Base-by-base conservation (phyloP, 2,888 invertebrate genomes). In the Andrena haemorrhoa region DNA sequence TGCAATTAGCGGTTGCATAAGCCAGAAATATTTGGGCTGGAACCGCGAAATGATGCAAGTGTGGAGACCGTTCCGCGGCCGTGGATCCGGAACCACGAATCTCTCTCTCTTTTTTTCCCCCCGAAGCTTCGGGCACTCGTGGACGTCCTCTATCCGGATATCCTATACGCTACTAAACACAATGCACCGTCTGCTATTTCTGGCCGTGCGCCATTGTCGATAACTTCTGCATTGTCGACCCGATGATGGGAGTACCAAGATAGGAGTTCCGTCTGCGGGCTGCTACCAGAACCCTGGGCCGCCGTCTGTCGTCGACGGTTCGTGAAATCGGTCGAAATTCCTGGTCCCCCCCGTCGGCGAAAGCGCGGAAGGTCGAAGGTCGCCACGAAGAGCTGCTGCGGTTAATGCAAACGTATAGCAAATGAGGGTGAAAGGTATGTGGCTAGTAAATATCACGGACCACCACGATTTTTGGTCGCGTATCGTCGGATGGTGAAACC, bases 191-290 rank as follows among this genome's bases (percentile, higher is more conserved):
- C 91, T 91, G 92, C 88, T 90, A 87, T 91, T 90, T 85, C 89
- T 92, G 92, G 92, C 92, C 76, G 66, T 53, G 66, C 79, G 92
- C 92, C 92, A 92, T 91, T 90, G 90, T 89, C 92, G 90, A 92
- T 92, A 91, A 90, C 91, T 90, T 89, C 89, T 89, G 88, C 87
- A 88, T 90, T 88, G 88, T 90, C 86, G 88, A 83, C 77, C 84
- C 85, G 81, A 85, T 83, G 85, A 84, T 90, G 84, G 82, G 79
- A 84, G 71, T 73, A 79, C 65, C 73, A 65, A 79, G 85, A 87
- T 86, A 86, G 87, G 82, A 84, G 84, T 85, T 74, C 68, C 77
- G 79, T 85, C 84, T 81, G 79, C 69, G 75, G 74, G 70, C 41
- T 76, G 66, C 63, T 70, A 74, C 73, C 75, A 70, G 79, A 79